A percentile compares a stretch with the other conserved stretches of the same genome.
Evolutionary conservation across 2,797 vertebrate species (phyloP).

Genomic region (Odontamblyopus lacepedii): DNA sequence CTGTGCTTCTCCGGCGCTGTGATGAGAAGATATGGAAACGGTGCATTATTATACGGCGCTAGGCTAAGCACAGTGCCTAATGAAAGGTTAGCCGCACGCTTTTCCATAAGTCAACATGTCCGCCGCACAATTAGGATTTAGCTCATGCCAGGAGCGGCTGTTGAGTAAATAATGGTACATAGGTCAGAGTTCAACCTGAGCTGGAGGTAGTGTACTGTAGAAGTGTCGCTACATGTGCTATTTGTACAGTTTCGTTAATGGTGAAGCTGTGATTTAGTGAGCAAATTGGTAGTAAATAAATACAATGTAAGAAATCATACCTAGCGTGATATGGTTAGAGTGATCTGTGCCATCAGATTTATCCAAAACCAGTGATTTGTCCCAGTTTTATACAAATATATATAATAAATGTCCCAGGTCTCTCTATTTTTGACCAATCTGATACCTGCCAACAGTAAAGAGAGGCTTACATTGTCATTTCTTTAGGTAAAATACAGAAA

Average conservation of each 20-base stretch:
- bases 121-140: neutral
- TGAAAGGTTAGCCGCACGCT: conserved; percentile 43
- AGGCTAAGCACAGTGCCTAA: conserved; percentile 29
- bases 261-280: neutral
- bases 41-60: conserved; percentile 57
- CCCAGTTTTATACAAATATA: too few species aligned
- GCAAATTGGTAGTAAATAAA: too few species aligned
- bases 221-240: neutral
- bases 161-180: neutral
- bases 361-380: too few species aligned
- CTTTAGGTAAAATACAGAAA: too few species aligned
- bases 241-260: neutral
- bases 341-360: too few species aligned
- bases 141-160: conserved; percentile 1
- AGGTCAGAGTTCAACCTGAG: neutral
- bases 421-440: too few species aligned
- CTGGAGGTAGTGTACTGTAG: neutral
- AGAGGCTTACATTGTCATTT: too few species aligned
- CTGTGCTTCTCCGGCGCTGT: conserved; percentile 29
- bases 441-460: too few species aligned
- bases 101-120: conserved; percentile 35
- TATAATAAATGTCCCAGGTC: too few species aligned
- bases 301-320: too few species aligned
- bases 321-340: too few species aligned
- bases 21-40: conserved; percentile 50